Conservation (phyloP, 2,888 invertebrate species). For the Gymnosoma rotundatum region DNA sequence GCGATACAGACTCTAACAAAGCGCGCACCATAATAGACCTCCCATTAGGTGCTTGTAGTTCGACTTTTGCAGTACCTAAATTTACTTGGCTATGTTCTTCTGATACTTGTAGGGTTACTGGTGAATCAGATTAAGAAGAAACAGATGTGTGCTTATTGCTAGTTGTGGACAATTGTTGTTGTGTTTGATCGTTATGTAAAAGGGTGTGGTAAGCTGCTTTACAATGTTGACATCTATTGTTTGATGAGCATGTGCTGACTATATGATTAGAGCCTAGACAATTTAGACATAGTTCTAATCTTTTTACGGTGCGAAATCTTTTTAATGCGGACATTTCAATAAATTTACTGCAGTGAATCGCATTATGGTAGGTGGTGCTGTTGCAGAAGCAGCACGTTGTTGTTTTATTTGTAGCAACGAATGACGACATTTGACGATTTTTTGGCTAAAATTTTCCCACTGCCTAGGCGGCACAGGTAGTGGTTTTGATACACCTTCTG, state of each 20-base stretch:
- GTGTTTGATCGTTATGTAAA: not conserved
- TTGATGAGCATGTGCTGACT: not conserved
- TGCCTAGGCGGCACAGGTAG: not conserved
- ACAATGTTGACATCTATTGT: constrained; percentile 12
- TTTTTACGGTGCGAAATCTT: constrained; percentile 9
- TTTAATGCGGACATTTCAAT: constrained; percentile 2
- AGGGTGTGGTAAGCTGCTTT: constrained; percentile 20
- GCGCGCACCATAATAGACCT: too few relatives aligned
- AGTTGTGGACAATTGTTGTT: not conserved
- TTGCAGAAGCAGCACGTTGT: constrained; percentile 33
- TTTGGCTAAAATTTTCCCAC: not conserved
- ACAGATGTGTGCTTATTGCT: not conserved
- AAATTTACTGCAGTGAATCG: constrained; percentile 22
- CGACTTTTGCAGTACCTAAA: too few relatives aligned
- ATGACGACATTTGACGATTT: too few relatives aligned
- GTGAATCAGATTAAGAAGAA: not conserved
- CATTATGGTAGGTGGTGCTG: not conserved
- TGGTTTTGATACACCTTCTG: not conserved
- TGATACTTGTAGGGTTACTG: not conserved
- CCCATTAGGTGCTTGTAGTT: too few relatives aligned
- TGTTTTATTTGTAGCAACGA: too few relatives aligned
- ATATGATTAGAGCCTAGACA: constrained; percentile 19
- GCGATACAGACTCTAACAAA: not conserved
- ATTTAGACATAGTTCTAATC: constrained; percentile 8
- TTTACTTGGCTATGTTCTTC: not conserved